These are phyloP conservation scores for Lumbricus terrestris DNA, from an alignment of 2,888 invertebrate genomes.

Conservation along the genomic window DNA sequence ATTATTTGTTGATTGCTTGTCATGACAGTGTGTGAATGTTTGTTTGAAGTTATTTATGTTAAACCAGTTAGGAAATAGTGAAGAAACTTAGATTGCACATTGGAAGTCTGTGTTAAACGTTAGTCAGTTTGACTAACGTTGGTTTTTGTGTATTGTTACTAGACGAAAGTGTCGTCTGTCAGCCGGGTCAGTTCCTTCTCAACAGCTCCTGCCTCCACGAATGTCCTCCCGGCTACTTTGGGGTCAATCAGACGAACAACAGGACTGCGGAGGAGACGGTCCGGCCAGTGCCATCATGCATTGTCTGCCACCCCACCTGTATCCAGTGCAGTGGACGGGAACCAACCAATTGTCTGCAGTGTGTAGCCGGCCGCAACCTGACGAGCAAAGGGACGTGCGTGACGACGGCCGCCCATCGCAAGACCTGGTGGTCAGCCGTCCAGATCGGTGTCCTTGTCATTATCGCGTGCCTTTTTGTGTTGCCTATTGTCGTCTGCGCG, in stretches of 20 bases:
- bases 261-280: background rate
- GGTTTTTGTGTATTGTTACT: background rate
- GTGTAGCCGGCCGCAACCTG: background rate
- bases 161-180: background rate
- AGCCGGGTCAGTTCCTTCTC: background rate
- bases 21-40: background rate
- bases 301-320: background rate
- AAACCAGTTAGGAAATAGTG: background rate
- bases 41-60: background rate
- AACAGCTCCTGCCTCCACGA: background rate
- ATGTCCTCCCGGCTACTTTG: background rate
- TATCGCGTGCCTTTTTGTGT: background rate
- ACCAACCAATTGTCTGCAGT: background rate
- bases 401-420: background rate
- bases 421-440: background rate
- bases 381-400: background rate
- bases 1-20: background rate
- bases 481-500: background rate
- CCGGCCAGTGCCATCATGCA: background rate
- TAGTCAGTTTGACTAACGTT: background rate
- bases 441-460: background rate
- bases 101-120: background rate
- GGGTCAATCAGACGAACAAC: background rate
- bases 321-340: background rate
- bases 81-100: background rate